These are phyloP conservation scores for Mungos mungo DNA, from an alignment of 2,113 vertebrate genomes.

Conservation along the genomic window DNA sequence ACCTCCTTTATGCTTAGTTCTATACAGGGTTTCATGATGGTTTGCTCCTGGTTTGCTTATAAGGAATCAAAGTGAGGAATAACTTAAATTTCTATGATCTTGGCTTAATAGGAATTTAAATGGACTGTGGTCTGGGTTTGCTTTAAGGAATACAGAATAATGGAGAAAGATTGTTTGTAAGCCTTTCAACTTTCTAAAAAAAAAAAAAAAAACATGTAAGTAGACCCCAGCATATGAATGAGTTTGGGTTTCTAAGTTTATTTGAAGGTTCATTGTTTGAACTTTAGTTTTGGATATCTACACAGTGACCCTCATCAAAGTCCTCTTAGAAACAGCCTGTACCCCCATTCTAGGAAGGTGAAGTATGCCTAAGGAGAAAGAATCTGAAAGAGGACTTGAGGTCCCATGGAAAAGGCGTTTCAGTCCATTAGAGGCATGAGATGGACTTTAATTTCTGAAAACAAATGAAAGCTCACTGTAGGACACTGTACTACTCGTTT, in stretches of 20 bases:
- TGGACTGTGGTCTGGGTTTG: background rate
- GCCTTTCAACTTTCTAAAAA: background rate
- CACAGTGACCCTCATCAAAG: background rate
- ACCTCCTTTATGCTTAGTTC: background rate
- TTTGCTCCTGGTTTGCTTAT: background rate
- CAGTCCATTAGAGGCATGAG: background rate
- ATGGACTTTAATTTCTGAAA: background rate
- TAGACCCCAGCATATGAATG: background rate
- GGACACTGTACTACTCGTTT: background rate
- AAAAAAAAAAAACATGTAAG: background rate
- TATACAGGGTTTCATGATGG: background rate
- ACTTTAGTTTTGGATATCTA: background rate
- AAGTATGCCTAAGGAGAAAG: background rate
- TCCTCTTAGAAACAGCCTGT: background rate
- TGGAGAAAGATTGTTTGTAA: background rate
- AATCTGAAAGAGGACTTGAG: background rate
- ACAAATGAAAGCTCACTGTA: background rate
- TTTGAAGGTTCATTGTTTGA: background rate
- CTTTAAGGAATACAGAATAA: background rate
- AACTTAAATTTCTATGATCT: background rate
- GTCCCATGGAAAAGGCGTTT: background rate
- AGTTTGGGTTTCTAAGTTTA: background rate
- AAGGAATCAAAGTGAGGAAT: conserved; percentile 2
- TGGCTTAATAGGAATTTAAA: conserved; percentile 10
- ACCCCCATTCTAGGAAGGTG: background rate